Percentiles rank a stretch among this genome's conserved stretches.
These are phyloP conservation scores for Chironomus tentans DNA, from an alignment of 2,888 invertebrate genomes.

Conservation along the genomic window DNA sequence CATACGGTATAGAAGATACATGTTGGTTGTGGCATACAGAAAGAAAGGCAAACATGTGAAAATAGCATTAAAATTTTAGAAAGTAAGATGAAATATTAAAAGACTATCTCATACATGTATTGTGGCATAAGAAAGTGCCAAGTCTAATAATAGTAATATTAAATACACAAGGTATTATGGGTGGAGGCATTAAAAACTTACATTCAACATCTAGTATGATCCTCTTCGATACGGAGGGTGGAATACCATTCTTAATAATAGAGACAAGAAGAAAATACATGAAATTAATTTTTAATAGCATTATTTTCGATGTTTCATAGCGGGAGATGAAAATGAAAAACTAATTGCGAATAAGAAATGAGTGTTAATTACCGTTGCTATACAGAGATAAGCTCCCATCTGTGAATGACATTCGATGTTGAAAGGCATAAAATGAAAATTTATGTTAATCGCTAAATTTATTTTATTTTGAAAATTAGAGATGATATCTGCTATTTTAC, in stretches of 20 bases:
- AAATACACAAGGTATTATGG: conserved; percentile 26
- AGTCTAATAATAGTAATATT: not conserved
- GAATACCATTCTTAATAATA: conserved; percentile 76
- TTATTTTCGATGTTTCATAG: not conserved
- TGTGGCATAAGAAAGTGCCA: not conserved
- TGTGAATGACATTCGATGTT: not conserved
- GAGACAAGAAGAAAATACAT: conserved; percentile 32
- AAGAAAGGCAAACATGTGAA: too few relatives aligned
- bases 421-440: conserved; percentile 1
- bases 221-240: conserved; percentile 84
- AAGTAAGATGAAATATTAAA: too few relatives aligned
- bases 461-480: not conserved
- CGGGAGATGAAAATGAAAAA: not conserved
- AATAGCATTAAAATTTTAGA: too few relatives aligned
- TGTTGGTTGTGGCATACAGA: too few relatives aligned
- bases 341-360: conserved; percentile 8
- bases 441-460: conserved; percentile 16
- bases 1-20: not conserved
- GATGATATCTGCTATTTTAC: not conserved
- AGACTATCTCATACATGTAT: too few relatives aligned
- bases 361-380: conserved; percentile 34
- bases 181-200: conserved; percentile 46
- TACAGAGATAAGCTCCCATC: conserved; percentile 44
- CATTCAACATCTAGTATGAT: conserved; percentile 88
- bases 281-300: conserved; percentile 14